Evolutionary conservation across 2,113 vertebrate genomes (phyloP), one percentile per base, ranked within the genome.

Genomic region (Pterocles burchelli): DNA sequence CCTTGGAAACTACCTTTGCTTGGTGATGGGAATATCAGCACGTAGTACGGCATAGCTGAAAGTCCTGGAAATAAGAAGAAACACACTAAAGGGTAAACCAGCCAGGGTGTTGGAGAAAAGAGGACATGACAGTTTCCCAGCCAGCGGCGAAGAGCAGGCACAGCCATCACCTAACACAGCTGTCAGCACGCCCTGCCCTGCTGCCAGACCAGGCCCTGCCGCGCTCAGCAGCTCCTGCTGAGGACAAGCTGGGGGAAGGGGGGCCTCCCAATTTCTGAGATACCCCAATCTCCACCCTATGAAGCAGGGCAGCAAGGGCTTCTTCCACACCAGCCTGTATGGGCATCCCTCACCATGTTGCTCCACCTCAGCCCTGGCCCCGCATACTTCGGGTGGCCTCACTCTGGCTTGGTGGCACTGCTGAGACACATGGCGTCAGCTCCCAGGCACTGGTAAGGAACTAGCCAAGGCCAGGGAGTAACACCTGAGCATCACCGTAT

Each of bases 341-440:
- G n/a, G 45, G 26, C 10, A 17, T 46, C 22, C 16, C 17, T 66
- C 55, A 13, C 41, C 17, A 8, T 0, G 1, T 7, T 83, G 10
- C 29, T 38, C 17, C 0, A 0, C 4, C 41, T 24, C 4, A 2
- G 70, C 28, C 13, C 31, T 2, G 3, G 51, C 26, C 22, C 61
- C 14, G 4, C 0, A 1, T 8, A 54, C 54, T 33, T 31, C 22
- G 31, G 24, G 26, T 1, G 3, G 10, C 43, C 45, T 52, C 41
- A 3, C 22, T 73, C 13, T 1, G 1, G 2, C 3, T 21, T 13
- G 34, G 25, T 17, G 33, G 43, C 74, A n/a, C 45, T 1, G 1
- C 54, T 15, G 43, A 67, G 52, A 43, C 1, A 1, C 28, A 45
- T 4, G 1, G 11, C 0, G 1, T 13, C 33, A 54, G n/a, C n/a